Conservation (phyloP, 2,888 invertebrate genomes). For the Drosophila falleni region DNA sequence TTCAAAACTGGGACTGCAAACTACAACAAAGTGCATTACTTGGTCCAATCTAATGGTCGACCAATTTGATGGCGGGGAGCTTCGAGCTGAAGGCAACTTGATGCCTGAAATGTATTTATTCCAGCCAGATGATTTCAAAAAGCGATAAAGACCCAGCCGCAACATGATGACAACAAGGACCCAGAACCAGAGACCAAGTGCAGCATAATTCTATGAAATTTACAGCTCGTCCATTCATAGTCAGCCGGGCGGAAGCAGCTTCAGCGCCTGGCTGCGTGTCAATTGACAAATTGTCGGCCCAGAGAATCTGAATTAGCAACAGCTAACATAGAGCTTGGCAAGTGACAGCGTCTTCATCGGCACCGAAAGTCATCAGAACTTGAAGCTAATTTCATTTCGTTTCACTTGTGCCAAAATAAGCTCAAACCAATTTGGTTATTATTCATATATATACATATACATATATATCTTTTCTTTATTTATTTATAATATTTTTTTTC, state of each 20-base stretch:
- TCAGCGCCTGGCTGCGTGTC: conserved; percentile 72
- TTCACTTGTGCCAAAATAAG: conserved; percentile 67
- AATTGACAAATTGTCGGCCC: conserved; percentile 74
- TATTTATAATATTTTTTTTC: conserved; percentile 3
- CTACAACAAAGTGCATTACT: conserved; percentile 27
- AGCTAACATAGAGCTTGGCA: background rate
- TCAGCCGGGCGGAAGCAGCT: conserved; percentile 72
- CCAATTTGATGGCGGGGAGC: conserved; percentile 18
- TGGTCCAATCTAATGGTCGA: conserved; percentile 15
- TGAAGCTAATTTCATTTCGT: conserved; percentile 75
- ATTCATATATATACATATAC: conserved; percentile 70
- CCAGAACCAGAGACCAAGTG: conserved; percentile 30
- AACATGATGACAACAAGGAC: conserved; percentile 11
- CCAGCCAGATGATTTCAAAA: conserved; percentile 72
- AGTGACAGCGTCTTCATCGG: background rate
- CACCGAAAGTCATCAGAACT: conserved; percentile 51
- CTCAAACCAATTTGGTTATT: conserved; percentile 72
- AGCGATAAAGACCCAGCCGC: conserved; percentile 62
- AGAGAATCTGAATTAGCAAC: background rate
- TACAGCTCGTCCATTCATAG: conserved; percentile 60
- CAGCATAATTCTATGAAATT: conserved; percentile 69
- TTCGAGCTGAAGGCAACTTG: conserved; percentile 40
- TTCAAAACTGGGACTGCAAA: conserved; percentile 1
- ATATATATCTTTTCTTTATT: conserved; percentile 35
- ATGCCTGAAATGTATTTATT: conserved; percentile 72